Percentiles rank a stretch among this genome's conserved stretches.
Conservation (phyloP, 1,140 invertebrate species). For the Palaemon carinicauda region DNA sequence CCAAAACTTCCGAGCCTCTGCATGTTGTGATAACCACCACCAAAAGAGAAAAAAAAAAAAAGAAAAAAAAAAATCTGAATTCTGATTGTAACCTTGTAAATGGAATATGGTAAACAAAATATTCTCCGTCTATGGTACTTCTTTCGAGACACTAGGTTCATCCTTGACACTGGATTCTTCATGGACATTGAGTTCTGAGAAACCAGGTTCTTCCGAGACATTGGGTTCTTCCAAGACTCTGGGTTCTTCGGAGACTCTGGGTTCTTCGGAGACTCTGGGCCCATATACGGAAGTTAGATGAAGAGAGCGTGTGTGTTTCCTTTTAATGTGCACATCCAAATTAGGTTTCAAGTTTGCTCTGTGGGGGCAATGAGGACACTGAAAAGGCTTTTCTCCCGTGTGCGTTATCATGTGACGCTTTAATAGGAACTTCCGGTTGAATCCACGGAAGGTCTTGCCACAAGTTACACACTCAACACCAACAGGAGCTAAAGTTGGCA, state of each 20-base stretch:
- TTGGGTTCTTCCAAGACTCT: too few relatives aligned
- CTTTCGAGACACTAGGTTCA: constrained; percentile 4
- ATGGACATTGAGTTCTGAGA: too few relatives aligned
- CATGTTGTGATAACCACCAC: not conserved
- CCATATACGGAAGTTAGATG: constrained; percentile 31
- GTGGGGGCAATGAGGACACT: constrained; percentile 47
- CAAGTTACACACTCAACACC: constrained; percentile 49
- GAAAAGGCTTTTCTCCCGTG: constrained; percentile 48
- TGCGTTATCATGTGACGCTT: constrained; percentile 51
- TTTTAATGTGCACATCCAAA: constrained; percentile 59
- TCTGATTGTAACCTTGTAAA: not conserved
- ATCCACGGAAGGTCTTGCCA: constrained; percentile 50
- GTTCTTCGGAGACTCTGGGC: constrained; percentile 26
- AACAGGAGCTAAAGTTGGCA: constrained; percentile 44
- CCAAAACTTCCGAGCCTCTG: not conserved
- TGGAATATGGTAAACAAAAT: constrained; percentile 4
- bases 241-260: too few relatives aligned
- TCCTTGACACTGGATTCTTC: too few relatives aligned
- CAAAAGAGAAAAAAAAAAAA: not conserved
- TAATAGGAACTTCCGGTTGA: constrained; percentile 53
- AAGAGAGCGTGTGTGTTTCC: constrained; percentile 45
- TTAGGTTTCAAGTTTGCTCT: constrained; percentile 52
- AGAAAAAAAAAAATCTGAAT: not conserved
- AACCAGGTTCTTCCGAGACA: too few relatives aligned
- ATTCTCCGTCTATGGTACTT: constrained; percentile 25